phyloP scores from a whole-genome alignment of 1,140 invertebrate species.

The Nephotettix cincticeps region DNA sequence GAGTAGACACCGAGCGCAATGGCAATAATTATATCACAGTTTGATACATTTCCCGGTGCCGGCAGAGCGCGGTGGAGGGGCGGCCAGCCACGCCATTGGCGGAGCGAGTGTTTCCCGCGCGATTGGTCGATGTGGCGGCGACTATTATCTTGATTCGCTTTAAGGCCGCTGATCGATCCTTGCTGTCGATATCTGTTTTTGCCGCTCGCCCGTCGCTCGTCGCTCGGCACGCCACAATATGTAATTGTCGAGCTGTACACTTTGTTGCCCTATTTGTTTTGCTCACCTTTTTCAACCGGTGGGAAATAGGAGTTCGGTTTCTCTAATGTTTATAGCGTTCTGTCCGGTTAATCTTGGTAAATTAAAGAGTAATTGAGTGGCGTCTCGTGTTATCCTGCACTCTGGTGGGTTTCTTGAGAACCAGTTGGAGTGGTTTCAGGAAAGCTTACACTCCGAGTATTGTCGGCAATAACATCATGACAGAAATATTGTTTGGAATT shows the following conservation, averaged over 20 bases:
- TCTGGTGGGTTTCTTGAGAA: no score
- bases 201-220: neutral
- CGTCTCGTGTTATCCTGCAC: no score
- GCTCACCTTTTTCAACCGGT: no score
- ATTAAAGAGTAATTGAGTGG: no score
- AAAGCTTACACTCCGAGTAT: no score
- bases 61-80: neutral
- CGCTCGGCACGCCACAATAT: neutral
- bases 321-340: no score
- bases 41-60: constrained; percentile 3
- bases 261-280: no score
- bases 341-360: no score
- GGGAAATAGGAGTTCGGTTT: no score
- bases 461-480: no score
- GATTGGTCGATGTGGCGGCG: neutral
- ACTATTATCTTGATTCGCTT: constrained; percentile 21
- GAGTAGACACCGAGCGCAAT: neutral
- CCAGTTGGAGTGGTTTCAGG: no score
- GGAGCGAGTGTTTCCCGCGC: neutral
- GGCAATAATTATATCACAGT: neutral
- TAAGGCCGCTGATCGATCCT: constrained; percentile 3
- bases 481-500: no score
- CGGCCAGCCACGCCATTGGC: neutral
- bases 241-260: neutral
- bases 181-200: neutral